These are phyloP conservation scores for Halictus rubicundus DNA, from an alignment of 1,140 invertebrate species.

Conservation along the genomic window DNA sequence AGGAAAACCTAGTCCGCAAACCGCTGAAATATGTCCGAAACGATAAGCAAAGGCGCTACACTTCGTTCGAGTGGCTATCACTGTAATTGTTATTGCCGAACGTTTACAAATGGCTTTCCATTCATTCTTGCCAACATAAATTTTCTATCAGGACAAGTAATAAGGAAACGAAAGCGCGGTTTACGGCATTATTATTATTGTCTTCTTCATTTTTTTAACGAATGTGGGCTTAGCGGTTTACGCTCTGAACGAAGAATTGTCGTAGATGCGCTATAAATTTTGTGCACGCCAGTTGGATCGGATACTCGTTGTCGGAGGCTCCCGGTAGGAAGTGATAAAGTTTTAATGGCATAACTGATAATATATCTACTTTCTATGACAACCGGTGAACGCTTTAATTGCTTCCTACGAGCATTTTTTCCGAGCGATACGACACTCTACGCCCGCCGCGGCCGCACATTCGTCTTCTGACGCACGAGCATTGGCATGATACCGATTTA, in stretches of 20 bases:
- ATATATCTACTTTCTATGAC: conserved; percentile 36
- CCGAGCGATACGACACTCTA: background rate
- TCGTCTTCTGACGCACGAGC: background rate
- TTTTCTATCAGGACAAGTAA: background rate
- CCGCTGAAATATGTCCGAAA: too few relatives aligned
- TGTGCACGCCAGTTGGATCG: background rate
- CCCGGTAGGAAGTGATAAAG: conserved; percentile 43
- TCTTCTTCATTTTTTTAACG: too few relatives aligned
- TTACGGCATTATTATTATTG: too few relatives aligned
- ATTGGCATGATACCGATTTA: background rate
- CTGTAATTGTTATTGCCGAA: too few relatives aligned
- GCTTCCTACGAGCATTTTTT: background rate
- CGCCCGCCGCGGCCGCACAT: background rate
- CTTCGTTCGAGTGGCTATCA: too few relatives aligned
- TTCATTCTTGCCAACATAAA: too few relatives aligned
- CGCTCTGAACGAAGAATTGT: too few relatives aligned
- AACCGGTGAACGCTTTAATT: conserved; percentile 16
- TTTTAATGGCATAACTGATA: conserved; percentile 12
- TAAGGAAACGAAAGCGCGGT: too few relatives aligned
- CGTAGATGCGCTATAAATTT: conserved; percentile 14
- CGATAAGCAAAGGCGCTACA: too few relatives aligned
- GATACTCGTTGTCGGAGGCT: conserved; percentile 13
- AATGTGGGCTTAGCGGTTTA: too few relatives aligned
- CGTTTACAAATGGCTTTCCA: background rate
- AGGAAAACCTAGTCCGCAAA: too few relatives aligned